Evolutionary conservation across 2,888 invertebrate genomes (phyloP), one percentile per base, ranked within the genome.

Genomic region (Hirudinaria manillensis): DNA sequence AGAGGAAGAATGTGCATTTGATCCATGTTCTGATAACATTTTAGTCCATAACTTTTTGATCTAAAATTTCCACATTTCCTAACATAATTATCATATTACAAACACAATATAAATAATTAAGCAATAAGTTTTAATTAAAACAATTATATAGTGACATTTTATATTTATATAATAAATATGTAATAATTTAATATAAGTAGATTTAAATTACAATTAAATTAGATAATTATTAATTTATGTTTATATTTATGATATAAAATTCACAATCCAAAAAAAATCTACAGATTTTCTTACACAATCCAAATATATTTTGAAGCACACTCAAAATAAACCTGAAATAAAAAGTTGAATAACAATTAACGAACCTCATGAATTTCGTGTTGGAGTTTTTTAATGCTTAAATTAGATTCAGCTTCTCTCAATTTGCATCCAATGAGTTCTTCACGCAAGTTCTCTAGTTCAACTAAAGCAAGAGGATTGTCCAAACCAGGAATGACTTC

Each of bases 331-430:
- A n/a, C n/a, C n/a, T n/a, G n/a, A 7, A 16, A 45, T 45, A 45
- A 45, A 45, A 45, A 45, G 13, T 45, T 45, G 45, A 45, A 45
- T 45, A 45, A 45, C 16, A n/a, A n/a, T n/a, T n/a, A 7, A 68
- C 61, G 0, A 29, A 73, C 73, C 10, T 29, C 73, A 73, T 56
- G 38, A 36, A 73, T 73, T 34, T 73, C 55, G 10, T 29, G 32
- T 29, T 73, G 73, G 36, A 73, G 65, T n/a, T 73, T n/a, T 56
- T 73, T 73, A 61, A 73, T 73, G 10, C 65, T 65, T 61, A 73
- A 34, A n/a, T 73, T 73, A 36, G 73, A 73, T 61, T 73, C 73
- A 51, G 61, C 73, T 61, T 73, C 73, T 34, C 73, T 68, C 56
- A 70, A 29, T 55, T 70, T 75, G 56, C 61, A 75, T 24, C 75